Evolutionary conservation across 2,797 vertebrate genomes (phyloP), one percentile per base, ranked within the genome.

Genomic region (Coregonus suidteri): DNA sequence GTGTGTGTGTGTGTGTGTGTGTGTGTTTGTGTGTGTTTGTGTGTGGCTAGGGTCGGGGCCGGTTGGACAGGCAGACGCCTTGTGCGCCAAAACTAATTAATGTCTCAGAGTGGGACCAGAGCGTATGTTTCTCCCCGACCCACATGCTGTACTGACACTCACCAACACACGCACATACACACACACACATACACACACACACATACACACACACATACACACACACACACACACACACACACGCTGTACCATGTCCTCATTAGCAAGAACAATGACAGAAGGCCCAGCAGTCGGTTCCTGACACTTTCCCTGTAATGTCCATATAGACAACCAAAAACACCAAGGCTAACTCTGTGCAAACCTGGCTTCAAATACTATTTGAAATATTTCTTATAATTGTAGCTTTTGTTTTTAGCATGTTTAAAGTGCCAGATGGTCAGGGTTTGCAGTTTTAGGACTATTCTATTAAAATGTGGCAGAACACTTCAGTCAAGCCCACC

Each of bases 61-160:
- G 82, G 84, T 90, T 85, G 88, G 90, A 80, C 37, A 81, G 84
- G 89, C 85, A 89, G 90, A 81, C 81, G 85, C 85, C 75, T 85
- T 83, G 91, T 92, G 82, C 88, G 91, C 83, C 84, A 86, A 79
- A 84, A 87, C 90, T 91, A 92, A 94, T 94, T 93, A 91, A 92
- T 88, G 83, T 91, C 90, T 88, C 89, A 52, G 79, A 90, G 83
- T 89, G 89, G 91, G 88, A 89, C 83, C 54, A 0, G 41, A 84
- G 80, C 77, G 71, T 87, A 83, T 88, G 81, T 90, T 82, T 91
- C 85, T 85, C 62, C 85, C 18, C 77, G 84, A 90, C 88, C 88
- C 86, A 81, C 86, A 84, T 88, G 83, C 83, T 84, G 84, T 76
- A 79, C 80, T 80, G 77, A 31, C 70, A 2, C 70, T 14, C 67